phyloP scores from a whole-genome alignment of 1,140 invertebrate species.

The Cataglyphis hispanica region DNA sequence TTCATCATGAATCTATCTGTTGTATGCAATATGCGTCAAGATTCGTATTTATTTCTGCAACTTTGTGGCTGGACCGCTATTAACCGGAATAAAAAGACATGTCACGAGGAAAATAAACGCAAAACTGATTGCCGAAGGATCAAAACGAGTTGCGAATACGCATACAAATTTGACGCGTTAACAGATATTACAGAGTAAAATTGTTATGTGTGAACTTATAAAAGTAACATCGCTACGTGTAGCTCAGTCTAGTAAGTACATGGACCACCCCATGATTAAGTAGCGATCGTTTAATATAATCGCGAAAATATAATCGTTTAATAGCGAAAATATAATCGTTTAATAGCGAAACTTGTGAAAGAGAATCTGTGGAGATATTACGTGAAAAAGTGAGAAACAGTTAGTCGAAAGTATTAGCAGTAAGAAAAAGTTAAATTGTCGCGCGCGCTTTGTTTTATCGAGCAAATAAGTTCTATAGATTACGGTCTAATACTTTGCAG shows the following conservation, averaged over 20 bases:
- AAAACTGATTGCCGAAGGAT: no score
- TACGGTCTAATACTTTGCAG: conserved; percentile 57
- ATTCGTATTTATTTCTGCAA: no score
- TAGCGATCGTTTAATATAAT: conserved; percentile 7
- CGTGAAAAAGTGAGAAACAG: conserved; percentile 41
- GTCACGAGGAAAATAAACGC: not conserved
- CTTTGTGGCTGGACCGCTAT: no score
- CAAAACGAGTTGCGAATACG: no score
- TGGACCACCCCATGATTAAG: conserved; percentile 37
- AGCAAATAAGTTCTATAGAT: conserved; percentile 62
- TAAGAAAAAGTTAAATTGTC: conserved; percentile 20
- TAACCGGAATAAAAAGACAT: not conserved
- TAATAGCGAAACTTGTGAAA: not conserved
- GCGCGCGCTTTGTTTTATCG: not conserved
- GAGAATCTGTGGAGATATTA: not conserved
- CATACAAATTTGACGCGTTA: no score
- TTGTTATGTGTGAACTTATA: conserved; percentile 17
- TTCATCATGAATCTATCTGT: no score
- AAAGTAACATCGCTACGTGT: conserved; percentile 17
- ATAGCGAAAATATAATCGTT: not conserved
- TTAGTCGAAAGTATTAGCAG: conserved; percentile 41
- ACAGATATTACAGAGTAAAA: conserved; percentile 20
- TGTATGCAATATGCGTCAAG: no score
- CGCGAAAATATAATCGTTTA: not conserved
- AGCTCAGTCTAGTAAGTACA: conserved; percentile 72